Conservation (phyloP, 2,888 invertebrate species). For the Cephus sareptanus region DNA sequence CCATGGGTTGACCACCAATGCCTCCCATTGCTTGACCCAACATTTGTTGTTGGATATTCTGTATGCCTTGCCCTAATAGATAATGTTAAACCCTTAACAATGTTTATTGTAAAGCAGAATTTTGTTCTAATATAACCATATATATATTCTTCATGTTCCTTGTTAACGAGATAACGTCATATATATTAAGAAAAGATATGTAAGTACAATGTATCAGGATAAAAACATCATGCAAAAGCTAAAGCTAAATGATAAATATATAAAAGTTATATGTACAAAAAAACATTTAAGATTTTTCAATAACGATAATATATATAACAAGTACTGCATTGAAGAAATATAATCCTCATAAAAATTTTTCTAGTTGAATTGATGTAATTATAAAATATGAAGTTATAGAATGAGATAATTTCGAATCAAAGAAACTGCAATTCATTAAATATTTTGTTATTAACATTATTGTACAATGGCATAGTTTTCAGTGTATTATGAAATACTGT, state of each 20-base stretch:
- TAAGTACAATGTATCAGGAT: not conserved
- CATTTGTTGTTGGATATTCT: constrained; percentile 74
- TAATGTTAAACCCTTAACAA: not conserved
- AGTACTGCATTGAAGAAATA: not conserved
- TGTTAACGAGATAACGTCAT: too few species aligned
- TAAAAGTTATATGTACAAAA: not conserved
- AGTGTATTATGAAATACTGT: not conserved
- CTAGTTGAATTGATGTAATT: not conserved
- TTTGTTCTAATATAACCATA: not conserved
- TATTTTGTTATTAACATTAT: too few species aligned
- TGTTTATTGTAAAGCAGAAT: not conserved
- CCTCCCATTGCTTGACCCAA: constrained; percentile 75
- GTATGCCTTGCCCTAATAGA: constrained; percentile 68
- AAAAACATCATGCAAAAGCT: not conserved
- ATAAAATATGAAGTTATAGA: not conserved
- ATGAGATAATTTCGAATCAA: not conserved
- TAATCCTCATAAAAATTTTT: not conserved
- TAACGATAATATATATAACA: not conserved
- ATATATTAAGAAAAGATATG: not conserved
- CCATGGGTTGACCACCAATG: constrained; percentile 78
- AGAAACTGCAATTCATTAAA: not conserved
- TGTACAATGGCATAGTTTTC: not conserved
- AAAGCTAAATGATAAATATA: not conserved
- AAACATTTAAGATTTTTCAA: not conserved
- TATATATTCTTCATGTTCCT: too few species aligned